A percentile compares a stretch with the other conserved stretches of the same genome.
Evolutionary conservation across 1,140 invertebrate genomes (phyloP).

Genomic region (Drosophila tsacasi): DNA sequence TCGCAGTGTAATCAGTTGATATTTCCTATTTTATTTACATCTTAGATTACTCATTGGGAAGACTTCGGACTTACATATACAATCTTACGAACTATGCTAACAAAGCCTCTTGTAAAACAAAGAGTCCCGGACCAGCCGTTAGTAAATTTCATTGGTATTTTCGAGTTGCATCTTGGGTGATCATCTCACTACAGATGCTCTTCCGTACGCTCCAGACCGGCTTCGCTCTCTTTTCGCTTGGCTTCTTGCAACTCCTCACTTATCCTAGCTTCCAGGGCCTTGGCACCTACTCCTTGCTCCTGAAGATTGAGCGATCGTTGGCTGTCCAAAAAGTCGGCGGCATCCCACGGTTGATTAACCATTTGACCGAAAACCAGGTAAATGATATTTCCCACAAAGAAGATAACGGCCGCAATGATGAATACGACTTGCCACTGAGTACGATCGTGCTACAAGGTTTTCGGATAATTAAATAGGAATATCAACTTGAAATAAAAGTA

Average conservation of each 20-base stretch:
- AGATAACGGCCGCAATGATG: conserved; percentile 90
- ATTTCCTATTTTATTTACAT: conserved; percentile 21
- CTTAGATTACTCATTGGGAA: conserved; percentile 25
- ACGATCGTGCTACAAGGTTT: conserved; percentile 85
- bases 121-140: conserved; percentile 37
- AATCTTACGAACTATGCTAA: neutral
- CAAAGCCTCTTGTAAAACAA: conserved; percentile 13
- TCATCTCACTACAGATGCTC: neutral
- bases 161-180: conserved; percentile 7
- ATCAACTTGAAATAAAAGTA: conserved; percentile 3
- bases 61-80: conserved; percentile 10
- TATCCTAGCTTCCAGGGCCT: conserved; percentile 33
- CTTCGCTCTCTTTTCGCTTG: conserved; percentile 15
- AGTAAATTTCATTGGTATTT: neutral
- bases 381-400: conserved; percentile 89
- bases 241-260: neutral
- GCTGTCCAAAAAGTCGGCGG: conserved; percentile 68
- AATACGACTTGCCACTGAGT: conserved; percentile 91
- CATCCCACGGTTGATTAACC: conserved; percentile 89
- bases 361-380: conserved; percentile 90
- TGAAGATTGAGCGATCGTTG: conserved; percentile 4
- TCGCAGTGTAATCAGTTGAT: neutral
- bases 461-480: conserved; percentile 20
- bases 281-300: conserved; percentile 39
- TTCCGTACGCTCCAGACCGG: neutral